Conservation (phyloP, 2,113 vertebrate genomes). For the Genyomyrus donnyi region DNA sequence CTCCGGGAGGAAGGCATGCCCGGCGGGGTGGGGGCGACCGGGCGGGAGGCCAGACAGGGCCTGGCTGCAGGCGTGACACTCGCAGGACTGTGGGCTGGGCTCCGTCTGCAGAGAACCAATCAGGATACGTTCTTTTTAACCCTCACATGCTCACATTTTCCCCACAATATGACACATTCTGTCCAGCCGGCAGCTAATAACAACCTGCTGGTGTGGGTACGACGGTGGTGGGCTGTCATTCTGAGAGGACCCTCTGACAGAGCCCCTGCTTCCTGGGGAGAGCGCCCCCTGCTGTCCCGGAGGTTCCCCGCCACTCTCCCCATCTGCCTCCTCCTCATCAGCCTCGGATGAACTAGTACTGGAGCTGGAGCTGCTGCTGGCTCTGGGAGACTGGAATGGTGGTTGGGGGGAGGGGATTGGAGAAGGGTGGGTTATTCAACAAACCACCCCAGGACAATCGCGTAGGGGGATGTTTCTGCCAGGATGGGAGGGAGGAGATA, state of each 20-base stretch:
- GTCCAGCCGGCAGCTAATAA: constrained; percentile 3
- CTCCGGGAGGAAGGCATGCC: constrained; percentile 87
- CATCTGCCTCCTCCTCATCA: constrained; percentile 82
- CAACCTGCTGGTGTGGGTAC: constrained; percentile 71
- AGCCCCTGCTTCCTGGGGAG: constrained; percentile 53
- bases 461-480: neutral
- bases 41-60: constrained; percentile 68
- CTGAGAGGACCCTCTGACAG: constrained; percentile 51
- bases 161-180: neutral
- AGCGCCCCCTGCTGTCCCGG: constrained; percentile 61
- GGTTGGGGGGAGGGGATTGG: neutral
- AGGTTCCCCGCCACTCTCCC: constrained; percentile 67
- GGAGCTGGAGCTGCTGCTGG: constrained; percentile 73
- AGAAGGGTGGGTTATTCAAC: neutral
- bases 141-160: neutral
- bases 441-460: neutral
- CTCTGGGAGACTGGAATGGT: constrained; percentile 72
- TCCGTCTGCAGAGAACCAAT: constrained; percentile 61
- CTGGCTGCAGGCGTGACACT: constrained; percentile 94
- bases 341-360: constrained; percentile 90
- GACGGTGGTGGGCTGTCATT: constrained; percentile 71
- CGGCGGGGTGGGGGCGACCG: constrained; percentile 69
- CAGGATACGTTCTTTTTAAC: neutral
- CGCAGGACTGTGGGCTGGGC: constrained; percentile 76
- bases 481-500: neutral